Conservation (phyloP, 1,140 invertebrate genomes). For the Diuraphis noxia region DNA sequence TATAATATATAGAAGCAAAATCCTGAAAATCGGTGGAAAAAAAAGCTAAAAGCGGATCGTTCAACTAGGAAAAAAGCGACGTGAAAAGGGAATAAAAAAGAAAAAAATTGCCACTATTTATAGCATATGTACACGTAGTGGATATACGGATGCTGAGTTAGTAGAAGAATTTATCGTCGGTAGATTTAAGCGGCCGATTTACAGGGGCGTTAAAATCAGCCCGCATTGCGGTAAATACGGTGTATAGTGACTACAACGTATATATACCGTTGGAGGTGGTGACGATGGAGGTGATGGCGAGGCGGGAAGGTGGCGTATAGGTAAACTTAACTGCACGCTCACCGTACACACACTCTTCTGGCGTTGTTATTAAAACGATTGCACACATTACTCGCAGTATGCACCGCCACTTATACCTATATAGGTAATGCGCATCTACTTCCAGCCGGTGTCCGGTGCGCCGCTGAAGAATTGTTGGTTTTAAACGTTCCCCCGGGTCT, state of each 20-base stretch:
- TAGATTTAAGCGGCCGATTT: constrained; percentile 49
- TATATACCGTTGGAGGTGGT: background rate
- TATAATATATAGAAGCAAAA: background rate
- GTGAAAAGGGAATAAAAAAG: background rate
- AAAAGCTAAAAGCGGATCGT: background rate
- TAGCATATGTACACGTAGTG: background rate
- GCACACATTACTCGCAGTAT: background rate
- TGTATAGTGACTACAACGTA: background rate
- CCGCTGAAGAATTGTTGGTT: background rate
- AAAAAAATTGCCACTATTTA: constrained; percentile 20
- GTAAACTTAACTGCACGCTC: constrained; percentile 31
- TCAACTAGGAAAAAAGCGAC: background rate
- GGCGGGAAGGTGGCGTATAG: background rate
- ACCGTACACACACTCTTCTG: background rate
- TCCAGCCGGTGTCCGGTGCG: background rate
- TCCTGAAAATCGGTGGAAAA: background rate
- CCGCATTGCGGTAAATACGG: constrained; percentile 46
- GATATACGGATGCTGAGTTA: background rate
- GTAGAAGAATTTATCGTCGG: constrained; percentile 17
- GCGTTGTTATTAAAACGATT: constrained; percentile 23
- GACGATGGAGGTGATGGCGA: background rate
- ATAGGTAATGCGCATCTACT: background rate
- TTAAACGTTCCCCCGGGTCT: background rate
- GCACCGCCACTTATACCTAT: background rate
- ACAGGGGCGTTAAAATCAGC: constrained; percentile 46